Conservation (phyloP, 2,797 vertebrate species). For the Lithobates sylvaticus region DNA sequence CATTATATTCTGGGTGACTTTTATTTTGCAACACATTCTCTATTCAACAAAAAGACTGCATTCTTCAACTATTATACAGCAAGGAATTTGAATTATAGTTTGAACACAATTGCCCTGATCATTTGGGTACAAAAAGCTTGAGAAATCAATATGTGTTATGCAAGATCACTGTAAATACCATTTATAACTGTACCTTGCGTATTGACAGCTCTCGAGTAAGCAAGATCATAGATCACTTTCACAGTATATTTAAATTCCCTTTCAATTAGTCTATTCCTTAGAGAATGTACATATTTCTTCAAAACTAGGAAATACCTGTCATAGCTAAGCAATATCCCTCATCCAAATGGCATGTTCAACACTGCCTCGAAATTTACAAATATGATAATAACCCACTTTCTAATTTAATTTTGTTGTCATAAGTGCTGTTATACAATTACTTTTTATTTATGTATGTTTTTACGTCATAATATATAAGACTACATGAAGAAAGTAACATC, state of each 20-base stretch:
- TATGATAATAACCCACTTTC: not conserved
- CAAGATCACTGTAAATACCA: slow-evolving; percentile 15
- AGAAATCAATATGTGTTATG: slow-evolving; percentile 26
- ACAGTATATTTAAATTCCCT: slow-evolving; percentile 10
- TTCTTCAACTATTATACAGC: not conserved
- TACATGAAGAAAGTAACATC: no score
- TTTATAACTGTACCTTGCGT: slow-evolving; percentile 26
- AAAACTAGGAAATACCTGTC: not conserved
- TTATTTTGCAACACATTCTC: not conserved
- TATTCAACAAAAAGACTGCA: not conserved
- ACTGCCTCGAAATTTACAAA: not conserved
- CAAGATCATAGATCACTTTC: not conserved
- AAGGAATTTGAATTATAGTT: not conserved
- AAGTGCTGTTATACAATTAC: not conserved
- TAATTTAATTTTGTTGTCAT: not conserved
- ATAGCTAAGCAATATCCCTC: not conserved
- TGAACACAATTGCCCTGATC: slow-evolving; percentile 10
- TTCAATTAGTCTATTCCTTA: slow-evolving; percentile 10
- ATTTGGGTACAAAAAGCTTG: slow-evolving; percentile 5
- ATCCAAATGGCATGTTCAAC: not conserved
- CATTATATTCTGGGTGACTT: not conserved
- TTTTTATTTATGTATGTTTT: no score
- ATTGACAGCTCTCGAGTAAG: slow-evolving; percentile 29
- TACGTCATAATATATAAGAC: no score
- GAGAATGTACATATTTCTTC: slow-evolving; percentile 9